A percentile compares a stretch with the other conserved stretches of the same genome.
These are phyloP conservation scores for Sphaeridia pumilis DNA, from an alignment of 2,888 invertebrate genomes.

Conservation along the genomic window DNA sequence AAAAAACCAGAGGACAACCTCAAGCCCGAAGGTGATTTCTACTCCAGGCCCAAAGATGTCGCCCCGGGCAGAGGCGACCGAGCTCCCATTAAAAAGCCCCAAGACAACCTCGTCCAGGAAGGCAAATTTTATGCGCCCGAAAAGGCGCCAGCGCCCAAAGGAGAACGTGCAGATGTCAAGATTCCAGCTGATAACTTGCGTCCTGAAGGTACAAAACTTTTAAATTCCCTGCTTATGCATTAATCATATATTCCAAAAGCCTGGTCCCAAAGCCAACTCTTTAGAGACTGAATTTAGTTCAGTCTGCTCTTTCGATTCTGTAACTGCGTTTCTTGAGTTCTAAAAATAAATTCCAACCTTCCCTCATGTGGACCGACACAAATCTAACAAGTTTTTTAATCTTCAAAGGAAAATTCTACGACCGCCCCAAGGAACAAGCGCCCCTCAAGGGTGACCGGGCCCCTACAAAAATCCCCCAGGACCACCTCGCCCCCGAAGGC, in stretches of 20 bases:
- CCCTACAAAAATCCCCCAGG: constrained; percentile 42
- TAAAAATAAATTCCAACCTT: too few species aligned
- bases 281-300: too few species aligned
- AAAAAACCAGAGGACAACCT: constrained; percentile 48
- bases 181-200: constrained; percentile 47
- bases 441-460: constrained; percentile 3
- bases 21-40: constrained; percentile 40
- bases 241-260: too few species aligned
- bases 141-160: constrained; percentile 41
- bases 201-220: too few species aligned
- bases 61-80: constrained; percentile 39
- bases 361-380: constrained; percentile 9
- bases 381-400: neutral
- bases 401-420: constrained; percentile 9
- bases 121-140: constrained; percentile 41
- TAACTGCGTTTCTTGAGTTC: too few species aligned
- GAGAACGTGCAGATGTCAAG: constrained; percentile 42
- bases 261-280: too few species aligned
- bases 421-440: constrained; percentile 18
- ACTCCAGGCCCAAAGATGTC: constrained; percentile 34
- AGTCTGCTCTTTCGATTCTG: too few species aligned
- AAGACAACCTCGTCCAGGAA: constrained; percentile 38
- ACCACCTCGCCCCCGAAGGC: constrained; percentile 43
- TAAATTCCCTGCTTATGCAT: too few species aligned
- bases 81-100: constrained; percentile 37